Evolutionary conservation across 1,140 invertebrate species (phyloP).

Genomic region (Drosophila takahashii): DNA sequence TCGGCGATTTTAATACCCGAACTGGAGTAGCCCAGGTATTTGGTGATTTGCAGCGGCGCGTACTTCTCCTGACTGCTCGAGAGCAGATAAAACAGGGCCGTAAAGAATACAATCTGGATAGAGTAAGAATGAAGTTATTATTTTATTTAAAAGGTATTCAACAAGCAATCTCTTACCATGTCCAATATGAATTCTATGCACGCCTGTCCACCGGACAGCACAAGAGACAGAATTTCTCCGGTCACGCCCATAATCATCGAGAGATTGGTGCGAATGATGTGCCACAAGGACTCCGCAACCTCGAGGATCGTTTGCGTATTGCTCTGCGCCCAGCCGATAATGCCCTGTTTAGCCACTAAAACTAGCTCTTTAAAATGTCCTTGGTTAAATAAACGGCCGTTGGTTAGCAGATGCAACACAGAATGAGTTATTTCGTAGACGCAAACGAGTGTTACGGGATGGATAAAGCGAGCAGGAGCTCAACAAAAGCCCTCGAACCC

Average conservation of each 20-base stretch:
- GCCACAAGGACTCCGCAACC: constrained; percentile 96
- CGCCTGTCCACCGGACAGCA: constrained; percentile 96
- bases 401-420: constrained; percentile 81
- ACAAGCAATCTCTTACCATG: too few relatives aligned
- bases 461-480: constrained; percentile 25
- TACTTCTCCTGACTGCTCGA: constrained; percentile 95
- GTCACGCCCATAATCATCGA: constrained; percentile 94
- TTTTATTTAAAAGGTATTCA: too few relatives aligned
- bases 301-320: constrained; percentile 96
- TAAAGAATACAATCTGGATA: constrained; percentile 96
- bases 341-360: constrained; percentile 86
- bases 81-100: constrained; percentile 97
- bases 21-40: constrained; percentile 91
- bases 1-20: constrained; percentile 90
- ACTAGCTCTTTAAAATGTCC: constrained; percentile 85
- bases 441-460: constrained; percentile 55
- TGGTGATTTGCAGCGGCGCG: constrained; percentile 93
- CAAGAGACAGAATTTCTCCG: constrained; percentile 93
- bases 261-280: constrained; percentile 96
- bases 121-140: background rate
- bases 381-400: constrained; percentile 82
- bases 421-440: constrained; percentile 75
- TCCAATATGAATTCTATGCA: constrained; percentile 97
- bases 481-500: constrained; percentile 19
- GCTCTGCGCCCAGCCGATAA: constrained; percentile 94